Evolutionary conservation across 2,113 vertebrate species (phyloP).

Genomic region (Hippocampus mohnikei): DNA sequence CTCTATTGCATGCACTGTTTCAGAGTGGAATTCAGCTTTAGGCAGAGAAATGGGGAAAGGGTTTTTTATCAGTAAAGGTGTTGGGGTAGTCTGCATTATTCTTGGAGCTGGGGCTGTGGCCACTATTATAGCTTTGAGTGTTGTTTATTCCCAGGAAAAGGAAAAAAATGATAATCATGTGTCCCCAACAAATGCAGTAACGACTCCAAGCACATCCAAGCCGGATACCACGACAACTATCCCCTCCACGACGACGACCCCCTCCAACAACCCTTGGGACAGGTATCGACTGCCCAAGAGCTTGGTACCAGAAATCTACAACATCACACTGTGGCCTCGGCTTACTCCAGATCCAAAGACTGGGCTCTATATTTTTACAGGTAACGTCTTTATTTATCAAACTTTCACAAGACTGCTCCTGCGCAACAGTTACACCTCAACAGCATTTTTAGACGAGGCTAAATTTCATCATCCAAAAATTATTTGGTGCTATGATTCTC

Average conservation of each 20-base stretch:
- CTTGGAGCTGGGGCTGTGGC: slow-evolving; percentile 71
- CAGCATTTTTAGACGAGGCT: background rate
- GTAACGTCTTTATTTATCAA: slow-evolving; percentile 39
- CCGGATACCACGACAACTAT: slow-evolving; percentile 18
- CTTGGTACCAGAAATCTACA: slow-evolving; percentile 73
- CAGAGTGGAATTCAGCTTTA: background rate
- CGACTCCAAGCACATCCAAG: slow-evolving; percentile 7
- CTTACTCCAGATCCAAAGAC: slow-evolving; percentile 20
- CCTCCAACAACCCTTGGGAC: slow-evolving; percentile 68
- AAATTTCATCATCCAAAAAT: background rate
- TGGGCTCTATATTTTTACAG: slow-evolving; percentile 76
- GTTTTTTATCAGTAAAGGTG: slow-evolving; percentile 81
- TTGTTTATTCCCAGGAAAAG: slow-evolving; percentile 85
- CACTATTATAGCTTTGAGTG: slow-evolving; percentile 85
- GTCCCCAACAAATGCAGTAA: slow-evolving; percentile 31
- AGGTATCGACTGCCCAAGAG: slow-evolving; percentile 73
- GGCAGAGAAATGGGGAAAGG: slow-evolving; percentile 82
- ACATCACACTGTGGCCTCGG: slow-evolving; percentile 75
- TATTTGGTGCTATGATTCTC: background rate
- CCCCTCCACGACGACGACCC: slow-evolving; percentile 47
- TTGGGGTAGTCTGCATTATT: slow-evolving; percentile 71
- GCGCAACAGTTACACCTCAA: background rate
- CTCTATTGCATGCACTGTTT: slow-evolving; percentile 1
- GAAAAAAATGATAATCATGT: slow-evolving; percentile 53
- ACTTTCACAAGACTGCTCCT: background rate